phyloP scores from a whole-genome alignment of 92 coral and sea anemone species.

The Meandrina meandrites region DNA sequence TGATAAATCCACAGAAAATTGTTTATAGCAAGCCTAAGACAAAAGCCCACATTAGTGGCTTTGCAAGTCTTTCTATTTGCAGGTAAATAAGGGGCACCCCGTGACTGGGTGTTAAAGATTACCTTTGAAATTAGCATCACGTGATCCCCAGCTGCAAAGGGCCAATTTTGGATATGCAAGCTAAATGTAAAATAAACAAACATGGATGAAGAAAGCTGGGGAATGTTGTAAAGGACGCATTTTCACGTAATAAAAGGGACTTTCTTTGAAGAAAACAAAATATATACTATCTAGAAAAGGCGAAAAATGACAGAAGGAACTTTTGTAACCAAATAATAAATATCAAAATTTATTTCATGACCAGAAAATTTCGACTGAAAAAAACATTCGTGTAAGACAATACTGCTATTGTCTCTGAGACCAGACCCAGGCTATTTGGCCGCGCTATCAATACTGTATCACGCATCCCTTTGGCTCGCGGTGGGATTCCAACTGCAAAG shows the following conservation, averaged over 20 bases:
- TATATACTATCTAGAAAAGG: neutral
- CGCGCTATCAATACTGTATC: slow-evolving; percentile 49
- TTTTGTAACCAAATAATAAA: neutral
- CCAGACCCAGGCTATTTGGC: slow-evolving; percentile 44
- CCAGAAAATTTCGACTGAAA: slow-evolving; percentile 15
- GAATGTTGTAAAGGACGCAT: neutral
- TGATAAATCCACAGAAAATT: neutral
- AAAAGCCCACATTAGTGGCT: neutral
- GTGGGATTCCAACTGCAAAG: slow-evolving; percentile 35
- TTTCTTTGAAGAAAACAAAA: neutral
- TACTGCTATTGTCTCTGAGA: slow-evolving; percentile 17
- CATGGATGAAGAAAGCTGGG: too few relatives aligned
- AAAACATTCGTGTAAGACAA: slow-evolving; percentile 11
- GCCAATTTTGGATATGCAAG: neutral
- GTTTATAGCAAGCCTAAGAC: neutral
- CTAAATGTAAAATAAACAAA: neutral
- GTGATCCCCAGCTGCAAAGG: slow-evolving; percentile 5
- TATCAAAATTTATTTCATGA: neutral
- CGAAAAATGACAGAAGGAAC: neutral
- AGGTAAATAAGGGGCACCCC: neutral
- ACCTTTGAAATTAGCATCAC: neutral
- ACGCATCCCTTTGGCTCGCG: slow-evolving; percentile 42
- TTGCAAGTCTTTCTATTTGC: neutral
- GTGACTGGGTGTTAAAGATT: neutral
- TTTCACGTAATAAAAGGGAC: neutral